phyloP scores from a whole-genome alignment of 2,888 invertebrate genomes.

The Perizoma affinitatum region DNA sequence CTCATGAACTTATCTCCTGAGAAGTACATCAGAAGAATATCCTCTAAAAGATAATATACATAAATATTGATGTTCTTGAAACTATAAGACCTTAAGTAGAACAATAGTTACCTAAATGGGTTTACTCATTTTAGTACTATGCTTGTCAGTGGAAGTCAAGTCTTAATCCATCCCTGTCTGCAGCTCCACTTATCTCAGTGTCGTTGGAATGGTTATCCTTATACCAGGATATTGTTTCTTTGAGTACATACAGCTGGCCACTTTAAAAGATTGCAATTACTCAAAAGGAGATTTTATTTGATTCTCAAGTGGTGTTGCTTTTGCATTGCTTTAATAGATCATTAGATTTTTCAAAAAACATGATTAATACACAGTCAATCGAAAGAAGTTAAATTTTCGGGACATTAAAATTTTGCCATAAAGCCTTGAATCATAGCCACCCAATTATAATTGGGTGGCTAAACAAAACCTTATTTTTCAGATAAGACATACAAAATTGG shows the following conservation, averaged over 20 bases:
- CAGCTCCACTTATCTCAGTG: slow-evolving; percentile 14
- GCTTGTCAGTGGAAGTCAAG: too few relatives aligned
- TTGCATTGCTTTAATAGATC: not conserved
- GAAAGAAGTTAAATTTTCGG: too few relatives aligned
- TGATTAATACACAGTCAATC: too few relatives aligned
- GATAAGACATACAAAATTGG: slow-evolving; percentile 21
- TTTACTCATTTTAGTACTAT: too few relatives aligned
- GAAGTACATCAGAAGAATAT: too few relatives aligned
- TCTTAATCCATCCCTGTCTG: slow-evolving; percentile 8
- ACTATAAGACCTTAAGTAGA: too few relatives aligned
- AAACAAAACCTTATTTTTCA: slow-evolving; percentile 1
- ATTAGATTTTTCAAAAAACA: too few relatives aligned
- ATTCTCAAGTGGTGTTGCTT: slow-evolving; percentile 32
- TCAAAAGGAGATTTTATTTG: slow-evolving; percentile 44
- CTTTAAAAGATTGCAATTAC: slow-evolving; percentile 53
- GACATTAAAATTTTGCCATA: not conserved
- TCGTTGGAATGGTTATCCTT: slow-evolving; percentile 13
- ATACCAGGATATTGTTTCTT: slow-evolving; percentile 45
- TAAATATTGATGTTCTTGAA: too few relatives aligned
- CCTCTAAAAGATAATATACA: too few relatives aligned
- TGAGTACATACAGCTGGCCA: slow-evolving; percentile 35
- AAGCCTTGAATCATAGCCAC: not conserved
- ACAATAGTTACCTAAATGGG: too few relatives aligned
- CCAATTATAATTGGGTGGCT: too few relatives aligned
- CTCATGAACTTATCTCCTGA: too few relatives aligned